phyloP scores from a whole-genome alignment of 1,140 invertebrate genomes.

The Ceratina calcarata region DNA sequence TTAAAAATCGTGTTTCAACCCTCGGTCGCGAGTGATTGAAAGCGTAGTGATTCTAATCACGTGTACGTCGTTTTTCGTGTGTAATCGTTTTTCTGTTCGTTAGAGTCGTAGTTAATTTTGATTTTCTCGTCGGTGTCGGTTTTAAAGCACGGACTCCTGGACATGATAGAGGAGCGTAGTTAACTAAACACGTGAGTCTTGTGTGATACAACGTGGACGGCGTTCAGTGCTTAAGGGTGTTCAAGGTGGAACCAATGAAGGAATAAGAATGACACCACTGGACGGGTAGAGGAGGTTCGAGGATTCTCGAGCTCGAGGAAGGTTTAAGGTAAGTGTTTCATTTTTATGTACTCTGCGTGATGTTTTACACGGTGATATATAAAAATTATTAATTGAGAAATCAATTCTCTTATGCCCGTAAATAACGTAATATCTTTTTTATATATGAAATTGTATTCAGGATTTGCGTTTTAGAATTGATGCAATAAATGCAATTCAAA shows the following conservation, averaged over 20 bases:
- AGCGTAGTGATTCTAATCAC: background rate
- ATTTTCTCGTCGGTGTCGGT: background rate
- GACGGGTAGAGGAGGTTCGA: conserved; percentile 23
- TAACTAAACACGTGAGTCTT: conserved; percentile 49
- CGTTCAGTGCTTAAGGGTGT: conserved; percentile 57
- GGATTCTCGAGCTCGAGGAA: conserved; percentile 44
- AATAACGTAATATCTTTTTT: too few relatives aligned
- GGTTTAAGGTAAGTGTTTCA: conserved; percentile 44
- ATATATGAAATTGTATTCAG: too few relatives aligned
- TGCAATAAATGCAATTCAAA: too few relatives aligned
- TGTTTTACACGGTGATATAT: too few relatives aligned
- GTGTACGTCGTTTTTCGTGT: background rate
- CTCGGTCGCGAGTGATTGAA: background rate
- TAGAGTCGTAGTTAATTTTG: background rate
- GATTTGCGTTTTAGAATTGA: too few relatives aligned
- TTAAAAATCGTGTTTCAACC: too few relatives aligned
- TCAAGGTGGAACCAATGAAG: conserved; percentile 50
- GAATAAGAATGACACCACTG: conserved; percentile 46
- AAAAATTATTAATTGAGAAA: too few relatives aligned
- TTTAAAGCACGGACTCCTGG: background rate
- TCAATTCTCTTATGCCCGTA: too few relatives aligned
- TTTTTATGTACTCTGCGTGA: background rate
- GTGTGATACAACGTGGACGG: conserved; percentile 40
- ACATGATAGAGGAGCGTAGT: conserved; percentile 28
- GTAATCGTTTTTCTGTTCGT: background rate